A percentile compares a stretch with the other conserved stretches of the same genome.
Evolutionary conservation across 2,888 invertebrate species (phyloP).

Genomic region (Isoperla grammatica): DNA sequence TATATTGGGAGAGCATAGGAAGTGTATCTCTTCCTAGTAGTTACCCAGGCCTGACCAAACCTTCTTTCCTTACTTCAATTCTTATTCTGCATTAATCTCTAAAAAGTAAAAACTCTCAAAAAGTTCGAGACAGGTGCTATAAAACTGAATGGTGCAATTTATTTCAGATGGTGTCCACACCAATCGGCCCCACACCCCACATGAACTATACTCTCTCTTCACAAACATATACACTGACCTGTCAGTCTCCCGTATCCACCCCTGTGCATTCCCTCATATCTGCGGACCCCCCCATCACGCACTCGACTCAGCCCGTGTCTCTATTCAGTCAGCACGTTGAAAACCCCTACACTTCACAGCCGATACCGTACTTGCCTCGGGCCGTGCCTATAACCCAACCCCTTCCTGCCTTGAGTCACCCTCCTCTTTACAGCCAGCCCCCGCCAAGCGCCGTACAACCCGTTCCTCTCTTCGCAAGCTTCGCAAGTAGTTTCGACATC

Average conservation of each 20-base stretch:
- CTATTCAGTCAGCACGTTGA: conserved; percentile 3
- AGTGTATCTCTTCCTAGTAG: too few species aligned
- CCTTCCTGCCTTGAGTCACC: neutral
- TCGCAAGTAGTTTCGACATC: conserved; percentile 10
- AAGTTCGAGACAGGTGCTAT: too few species aligned
- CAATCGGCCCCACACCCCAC: conserved; percentile 42
- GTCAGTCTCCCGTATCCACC: neutral
- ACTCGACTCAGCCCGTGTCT: neutral
- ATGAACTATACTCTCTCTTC: neutral
- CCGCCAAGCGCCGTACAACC: conserved; percentile 2
- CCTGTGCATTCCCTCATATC: neutral
- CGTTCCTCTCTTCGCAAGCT: conserved; percentile 6
- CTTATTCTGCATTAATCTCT: too few species aligned
- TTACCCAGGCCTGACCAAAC: too few species aligned
- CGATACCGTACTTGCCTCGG: too few species aligned
- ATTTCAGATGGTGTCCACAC: conserved; percentile 58
- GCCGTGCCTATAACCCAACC: neutral
- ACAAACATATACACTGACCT: neutral
- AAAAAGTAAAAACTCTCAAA: too few species aligned
- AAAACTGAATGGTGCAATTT: conserved; percentile 1
- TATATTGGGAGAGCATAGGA: too few species aligned
- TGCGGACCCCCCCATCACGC: neutral
- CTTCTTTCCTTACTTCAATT: too few species aligned
- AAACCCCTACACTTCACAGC: too few species aligned
- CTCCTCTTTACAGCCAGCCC: neutral